Evolutionary conservation across 2,888 invertebrate species (phyloP), one percentile per base, ranked within the genome.

Genomic region (Lasioglossum malachurum): DNA sequence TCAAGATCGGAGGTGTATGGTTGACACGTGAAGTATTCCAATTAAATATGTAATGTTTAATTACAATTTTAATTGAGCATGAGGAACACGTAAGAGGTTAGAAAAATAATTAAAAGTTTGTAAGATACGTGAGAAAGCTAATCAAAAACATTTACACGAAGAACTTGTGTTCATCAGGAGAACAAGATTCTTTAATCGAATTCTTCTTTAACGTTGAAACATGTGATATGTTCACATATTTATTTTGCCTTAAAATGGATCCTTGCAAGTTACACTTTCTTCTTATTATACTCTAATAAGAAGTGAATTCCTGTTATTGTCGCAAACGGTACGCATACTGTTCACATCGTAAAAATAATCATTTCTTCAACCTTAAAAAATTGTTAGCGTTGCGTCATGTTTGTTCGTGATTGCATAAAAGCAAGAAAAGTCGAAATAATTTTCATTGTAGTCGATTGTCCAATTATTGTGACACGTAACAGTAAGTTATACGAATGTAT

Each of bases 21-120:
- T 35, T 23, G 10, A 46, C 12, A 16, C 46, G 49, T 31, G 41
- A 27, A 64, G 46, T 75, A 75, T 16, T 73, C 19, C 16, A 44
- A 10, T 16, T 1, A 57, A 23, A n/a, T 76, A 60, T 14, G 73
- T 74, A 60, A 8, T 78, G 12, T 49, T 75, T 64, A 64, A 64
- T 60, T n/a, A 8, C 46, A 3, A 49, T 38, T 27, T 60, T 4
- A 23, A 69, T 71, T 46, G 19, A 38, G 27, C 69, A 53, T 53
- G 41, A 74, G 27, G 14, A 35, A 35, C 7, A 57, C 31, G 10
- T 23, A 19, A 67, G 77, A 84, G 87, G 87, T 88, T 88, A 88
- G 77, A 31, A 60, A 78, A 53, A 64, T 41, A 4, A 69, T 53
- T 14, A 38, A 35, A 75, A 27, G 16, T 35, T 23, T 41, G 14